A percentile compares a stretch with the other conserved stretches of the same genome.
phyloP scores from a whole-genome alignment of 2,888 invertebrate species.

The Sinhomidia bicolor region DNA sequence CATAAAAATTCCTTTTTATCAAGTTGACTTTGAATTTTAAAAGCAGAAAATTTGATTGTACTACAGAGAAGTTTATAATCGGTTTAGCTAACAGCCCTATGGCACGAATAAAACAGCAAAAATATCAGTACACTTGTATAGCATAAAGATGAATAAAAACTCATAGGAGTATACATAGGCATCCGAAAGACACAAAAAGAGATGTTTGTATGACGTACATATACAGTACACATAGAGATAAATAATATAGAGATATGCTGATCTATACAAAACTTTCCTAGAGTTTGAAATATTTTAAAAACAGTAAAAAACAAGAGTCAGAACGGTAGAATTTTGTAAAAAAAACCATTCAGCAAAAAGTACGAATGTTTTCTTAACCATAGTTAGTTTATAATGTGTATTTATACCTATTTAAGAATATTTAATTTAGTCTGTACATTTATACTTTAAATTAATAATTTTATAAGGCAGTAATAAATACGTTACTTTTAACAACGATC shows the following conservation, averaged over 20 bases:
- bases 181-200: not conserved
- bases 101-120: not conserved
- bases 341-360: not conserved
- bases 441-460: not conserved
- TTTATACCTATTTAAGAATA: conserved; percentile 20
- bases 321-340: conserved; percentile 23
- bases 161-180: conserved; percentile 8
- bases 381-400: conserved; percentile 18
- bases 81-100: no score
- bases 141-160: not conserved
- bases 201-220: conserved; percentile 30
- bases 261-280: conserved; percentile 39
- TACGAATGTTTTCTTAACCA: not conserved
- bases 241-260: conserved; percentile 29
- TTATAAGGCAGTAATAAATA: not conserved
- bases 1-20: no score
- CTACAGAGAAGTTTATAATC: no score
- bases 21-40: no score
- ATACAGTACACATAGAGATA: conserved; percentile 25
- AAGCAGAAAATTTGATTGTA: no score
- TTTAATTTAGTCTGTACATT: not conserved
- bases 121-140: not conserved
- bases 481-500: conserved; percentile 10
- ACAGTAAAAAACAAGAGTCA: conserved; percentile 25
- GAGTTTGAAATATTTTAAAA: conserved; percentile 46